Base-by-base conservation (phyloP, 1,140 invertebrate species). In the Liolophura sinensis region DNA sequence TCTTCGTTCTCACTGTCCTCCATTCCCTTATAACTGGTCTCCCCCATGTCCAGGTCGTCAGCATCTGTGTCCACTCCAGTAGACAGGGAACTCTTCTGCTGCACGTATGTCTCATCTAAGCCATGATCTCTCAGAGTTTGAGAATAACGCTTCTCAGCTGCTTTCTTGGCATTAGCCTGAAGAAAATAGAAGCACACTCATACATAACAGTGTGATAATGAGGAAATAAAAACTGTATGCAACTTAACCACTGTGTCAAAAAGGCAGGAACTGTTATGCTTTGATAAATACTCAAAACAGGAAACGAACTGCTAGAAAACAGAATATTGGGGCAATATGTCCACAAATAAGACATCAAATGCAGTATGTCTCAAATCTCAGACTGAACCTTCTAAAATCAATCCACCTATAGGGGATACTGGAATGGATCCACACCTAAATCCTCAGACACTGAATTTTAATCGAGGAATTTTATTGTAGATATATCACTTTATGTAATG, bases 81-180 rank as follows among this genome's bases (percentile, higher is more conserved):
- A 15, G 71, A 62, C 48, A 48, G 60, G 11, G 76, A 70, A 52
- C 75, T 73, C 24, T 62, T 68, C 18, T 58, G 69, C 27, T 69
- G 54, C 14, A 79, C 31, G 60, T 72, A 72, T 7, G 77, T 71
- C 65, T 81, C 79, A 63, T 76, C 67, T 7, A 81, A 31, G 18
- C 79, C 79, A 56, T 69, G 70, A 57, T 62, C 72, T 31, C 56
- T 70, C n/a, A 81, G 58, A 54, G 77, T 77, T 11, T 70, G 64
- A n/a, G 65, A 47, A 69, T 78, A 80, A 58, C 75, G 76, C 62
- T 76, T 81, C 56, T 79, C 75, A 25, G 75, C 78, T 50, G 62
- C 59, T 67, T 73, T 75, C 54, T 71, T 76, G 1, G 79, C 79
- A 66, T 75, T 81, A 65, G 65, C 64, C 79, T 81, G 64, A 22